These are phyloP conservation scores for Caenorhabditis panamensis DNA, from an alignment of 2,888 invertebrate genomes.

Conservation along the genomic window DNA sequence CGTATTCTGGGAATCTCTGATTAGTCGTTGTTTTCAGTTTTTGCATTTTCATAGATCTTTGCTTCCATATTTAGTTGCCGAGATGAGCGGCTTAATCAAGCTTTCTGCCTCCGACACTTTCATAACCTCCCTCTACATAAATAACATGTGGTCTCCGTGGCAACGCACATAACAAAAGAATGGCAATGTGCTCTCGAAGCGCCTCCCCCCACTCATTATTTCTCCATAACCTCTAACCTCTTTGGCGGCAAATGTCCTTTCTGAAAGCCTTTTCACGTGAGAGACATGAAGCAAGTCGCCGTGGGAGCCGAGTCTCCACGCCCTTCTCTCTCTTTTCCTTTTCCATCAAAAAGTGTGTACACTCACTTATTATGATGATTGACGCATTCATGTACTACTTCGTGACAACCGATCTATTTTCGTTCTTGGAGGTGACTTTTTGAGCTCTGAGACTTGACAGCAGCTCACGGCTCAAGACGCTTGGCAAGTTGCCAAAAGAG, in stretches of 20 bases:
- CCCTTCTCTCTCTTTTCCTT: background rate
- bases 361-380: constrained; percentile 37
- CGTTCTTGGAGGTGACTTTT: background rate
- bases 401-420: constrained; percentile 34
- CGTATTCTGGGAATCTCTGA: too few relatives aligned
- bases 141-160: background rate
- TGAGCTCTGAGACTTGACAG: constrained; percentile 3
- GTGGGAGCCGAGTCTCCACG: constrained; percentile 24
- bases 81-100: too few relatives aligned
- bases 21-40: too few relatives aligned
- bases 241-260: constrained; percentile 13
- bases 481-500: constrained; percentile 46
- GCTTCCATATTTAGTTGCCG: too few relatives aligned
- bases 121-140: background rate
- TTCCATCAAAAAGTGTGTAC: constrained; percentile 7
- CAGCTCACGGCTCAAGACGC: constrained; percentile 13
- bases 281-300: constrained; percentile 48
- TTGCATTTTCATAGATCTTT: too few relatives aligned
- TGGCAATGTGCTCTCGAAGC: background rate
- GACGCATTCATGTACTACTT: constrained; percentile 7
- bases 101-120: background rate
- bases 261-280: constrained; percentile 4
- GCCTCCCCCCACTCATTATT: background rate
- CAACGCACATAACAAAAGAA: background rate
- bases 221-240: constrained; percentile 5